These are phyloP conservation scores for Chaetodon auriga DNA, from an alignment of 2,113 vertebrate genomes.

Conservation along the genomic window DNA sequence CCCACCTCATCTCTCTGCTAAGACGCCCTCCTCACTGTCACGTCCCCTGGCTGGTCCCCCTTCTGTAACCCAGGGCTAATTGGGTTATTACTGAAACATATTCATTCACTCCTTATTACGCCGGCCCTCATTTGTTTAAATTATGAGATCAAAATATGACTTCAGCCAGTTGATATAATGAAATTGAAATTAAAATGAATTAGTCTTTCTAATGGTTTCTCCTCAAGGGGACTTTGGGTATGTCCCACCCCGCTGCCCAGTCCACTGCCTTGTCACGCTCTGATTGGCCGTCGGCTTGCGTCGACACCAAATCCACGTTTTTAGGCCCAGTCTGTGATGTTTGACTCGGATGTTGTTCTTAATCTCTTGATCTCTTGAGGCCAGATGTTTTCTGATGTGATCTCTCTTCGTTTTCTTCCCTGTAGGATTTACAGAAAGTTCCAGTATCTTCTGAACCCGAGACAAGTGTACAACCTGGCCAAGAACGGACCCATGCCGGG, in stretches of 20 bases:
- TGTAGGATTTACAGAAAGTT: slow-evolving; percentile 95
- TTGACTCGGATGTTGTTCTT: neutral
- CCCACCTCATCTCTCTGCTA: neutral
- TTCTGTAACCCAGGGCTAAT: slow-evolving; percentile 81
- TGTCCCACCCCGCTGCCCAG: slow-evolving; percentile 67
- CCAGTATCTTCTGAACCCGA: slow-evolving; percentile 95
- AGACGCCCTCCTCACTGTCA: slow-evolving; percentile 55
- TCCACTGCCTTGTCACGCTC: slow-evolving; percentile 35
- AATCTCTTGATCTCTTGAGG: neutral
- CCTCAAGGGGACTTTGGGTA: slow-evolving; percentile 72
- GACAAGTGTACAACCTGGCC: slow-evolving; percentile 95
- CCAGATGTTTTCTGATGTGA: neutral
- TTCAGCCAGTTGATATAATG: slow-evolving; percentile 86
- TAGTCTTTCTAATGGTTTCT: slow-evolving; percentile 86
- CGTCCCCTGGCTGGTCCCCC: slow-evolving; percentile 52
- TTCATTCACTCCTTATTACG: slow-evolving; percentile 83
- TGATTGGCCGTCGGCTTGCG: slow-evolving; percentile 34
- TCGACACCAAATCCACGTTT: neutral
- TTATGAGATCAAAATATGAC: slow-evolving; percentile 87
- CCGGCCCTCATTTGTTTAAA: slow-evolving; percentile 82
- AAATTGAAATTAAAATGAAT: slow-evolving; percentile 87
- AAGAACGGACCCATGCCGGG: slow-evolving; percentile 94
- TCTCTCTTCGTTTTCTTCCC: slow-evolving; percentile 46
- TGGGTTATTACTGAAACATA: slow-evolving; percentile 87
- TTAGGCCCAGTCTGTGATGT: neutral